phyloP scores from a whole-genome alignment of 2,113 vertebrate genomes.

The Pithys albifrons region DNA sequence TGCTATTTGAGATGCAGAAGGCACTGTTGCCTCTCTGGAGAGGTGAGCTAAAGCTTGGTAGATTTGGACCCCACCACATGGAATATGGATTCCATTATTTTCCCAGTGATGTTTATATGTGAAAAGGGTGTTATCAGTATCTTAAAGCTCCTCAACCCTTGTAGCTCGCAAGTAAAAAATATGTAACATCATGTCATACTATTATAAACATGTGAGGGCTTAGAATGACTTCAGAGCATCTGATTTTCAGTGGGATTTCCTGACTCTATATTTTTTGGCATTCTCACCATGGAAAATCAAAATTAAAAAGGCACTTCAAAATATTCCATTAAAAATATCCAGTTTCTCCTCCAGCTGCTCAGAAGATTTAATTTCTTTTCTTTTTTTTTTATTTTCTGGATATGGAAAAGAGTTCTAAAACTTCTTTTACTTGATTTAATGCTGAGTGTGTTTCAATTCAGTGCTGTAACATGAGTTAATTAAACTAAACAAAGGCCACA shows the following conservation, averaged over 20 bases:
- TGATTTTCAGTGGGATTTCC: conserved; percentile 11
- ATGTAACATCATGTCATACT: neutral
- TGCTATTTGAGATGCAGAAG: neutral
- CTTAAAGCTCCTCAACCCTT: neutral
- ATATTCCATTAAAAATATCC: conserved; percentile 25
- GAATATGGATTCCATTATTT: conserved; percentile 24
- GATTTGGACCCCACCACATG: neutral
- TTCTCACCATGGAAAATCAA: neutral
- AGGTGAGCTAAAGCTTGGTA: neutral
- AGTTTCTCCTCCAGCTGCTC: neutral
- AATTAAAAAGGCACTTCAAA: conserved; percentile 2
- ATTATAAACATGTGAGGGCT: neutral
- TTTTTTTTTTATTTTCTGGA: neutral
- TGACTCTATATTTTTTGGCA: neutral
- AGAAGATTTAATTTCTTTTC: neutral
- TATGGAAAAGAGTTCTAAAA: conserved; percentile 2
- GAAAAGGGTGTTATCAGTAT: neutral
- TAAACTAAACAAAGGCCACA: conserved; percentile 33
- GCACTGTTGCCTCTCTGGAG: neutral
- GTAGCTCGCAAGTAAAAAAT: neutral
- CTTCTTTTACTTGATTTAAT: neutral
- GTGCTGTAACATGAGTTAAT: conserved; percentile 29
- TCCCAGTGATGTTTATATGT: neutral
- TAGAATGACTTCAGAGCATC: neutral
- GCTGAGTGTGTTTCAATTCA: neutral